Percentiles rank a stretch among this genome's conserved stretches.
phyloP scores from a whole-genome alignment of 2,888 invertebrate species.

The Drosophila subsilvestris region DNA sequence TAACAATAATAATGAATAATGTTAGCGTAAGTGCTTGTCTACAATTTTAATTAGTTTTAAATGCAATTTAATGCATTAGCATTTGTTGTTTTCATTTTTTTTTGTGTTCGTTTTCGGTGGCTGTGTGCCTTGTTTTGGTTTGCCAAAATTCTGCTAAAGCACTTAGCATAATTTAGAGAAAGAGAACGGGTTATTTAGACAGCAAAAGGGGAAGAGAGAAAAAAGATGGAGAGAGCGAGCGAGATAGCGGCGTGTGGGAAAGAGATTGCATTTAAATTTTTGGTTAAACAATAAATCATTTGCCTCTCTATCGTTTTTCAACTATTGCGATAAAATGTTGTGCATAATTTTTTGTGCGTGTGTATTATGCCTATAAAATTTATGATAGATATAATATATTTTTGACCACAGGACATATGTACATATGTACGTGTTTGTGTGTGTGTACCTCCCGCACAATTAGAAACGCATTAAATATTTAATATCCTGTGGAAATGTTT shows the following conservation, averaged over 20 bases:
- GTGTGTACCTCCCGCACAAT: slow-evolving; percentile 63
- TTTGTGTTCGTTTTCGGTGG: not conserved
- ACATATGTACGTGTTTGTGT: slow-evolving; percentile 14
- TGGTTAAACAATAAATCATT: slow-evolving; percentile 68
- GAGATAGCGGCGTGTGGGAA: slow-evolving; percentile 1
- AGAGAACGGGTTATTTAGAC: slow-evolving; percentile 4
- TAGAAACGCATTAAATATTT: slow-evolving; percentile 75
- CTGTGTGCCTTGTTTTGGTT: slow-evolving; percentile 38
- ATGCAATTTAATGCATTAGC: slow-evolving; percentile 61
- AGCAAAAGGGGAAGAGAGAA: not conserved
- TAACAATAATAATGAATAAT: slow-evolving; percentile 39
- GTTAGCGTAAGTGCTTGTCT: slow-evolving; percentile 70
- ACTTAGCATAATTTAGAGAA: slow-evolving; percentile 54
- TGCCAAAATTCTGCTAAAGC: slow-evolving; percentile 44
- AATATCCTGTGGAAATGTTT: slow-evolving; percentile 54
- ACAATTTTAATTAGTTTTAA: slow-evolving; percentile 74
- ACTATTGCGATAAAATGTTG: slow-evolving; percentile 33
- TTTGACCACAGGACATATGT: slow-evolving; percentile 11
- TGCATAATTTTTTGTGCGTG: slow-evolving; percentile 52
- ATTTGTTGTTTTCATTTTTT: slow-evolving; percentile 16
- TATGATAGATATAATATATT: slow-evolving; percentile 17
- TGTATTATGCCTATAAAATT: slow-evolving; percentile 13
- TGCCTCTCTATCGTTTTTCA: slow-evolving; percentile 3
- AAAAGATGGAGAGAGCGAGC: not conserved
- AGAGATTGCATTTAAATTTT: slow-evolving; percentile 56